These are phyloP conservation scores for Odontomachus brunneus DNA, from an alignment of 1,140 invertebrate species.

Conservation along the genomic window DNA sequence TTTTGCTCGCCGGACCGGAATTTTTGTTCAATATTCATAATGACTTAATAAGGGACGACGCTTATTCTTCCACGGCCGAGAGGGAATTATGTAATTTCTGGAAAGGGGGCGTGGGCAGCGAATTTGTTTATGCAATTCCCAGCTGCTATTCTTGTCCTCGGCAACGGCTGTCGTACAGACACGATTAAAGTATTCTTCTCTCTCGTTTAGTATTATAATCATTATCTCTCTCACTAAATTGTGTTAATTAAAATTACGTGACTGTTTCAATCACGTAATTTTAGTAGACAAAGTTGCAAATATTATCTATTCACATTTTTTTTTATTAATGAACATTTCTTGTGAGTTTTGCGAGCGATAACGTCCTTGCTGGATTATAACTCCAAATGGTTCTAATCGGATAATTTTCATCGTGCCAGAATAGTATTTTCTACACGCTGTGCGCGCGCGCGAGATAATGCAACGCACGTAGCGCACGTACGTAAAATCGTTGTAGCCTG, in stretches of 20 bases:
- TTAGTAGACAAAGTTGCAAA: not conserved
- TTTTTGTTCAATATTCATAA: conserved; percentile 56
- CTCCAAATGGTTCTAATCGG: not conserved
- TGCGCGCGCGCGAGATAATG: conserved; percentile 12
- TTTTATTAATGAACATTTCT: not conserved
- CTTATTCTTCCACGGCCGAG: conserved; percentile 23
- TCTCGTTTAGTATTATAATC: not conserved
- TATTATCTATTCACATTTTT: not conserved
- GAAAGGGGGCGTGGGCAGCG: not conserved
- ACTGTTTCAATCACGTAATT: not conserved
- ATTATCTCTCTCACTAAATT: not conserved
- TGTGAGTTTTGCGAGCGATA: not conserved
- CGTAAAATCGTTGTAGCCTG: conserved; percentile 33
- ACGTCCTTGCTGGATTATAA: not conserved
- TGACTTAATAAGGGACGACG: conserved; percentile 41
- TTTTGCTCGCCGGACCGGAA: conserved; percentile 19
- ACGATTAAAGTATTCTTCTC: not conserved
- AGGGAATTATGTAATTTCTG: conserved; percentile 38
- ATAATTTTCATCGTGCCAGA: not conserved
- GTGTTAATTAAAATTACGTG: too few relatives aligned
- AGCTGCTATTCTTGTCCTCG: not conserved
- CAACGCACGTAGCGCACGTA: conserved; percentile 13
- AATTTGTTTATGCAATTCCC: conserved; percentile 42
- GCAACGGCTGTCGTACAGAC: not conserved
- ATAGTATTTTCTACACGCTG: conserved; percentile 16